These are phyloP conservation scores for Perizoma affinitatum DNA, from an alignment of 2,888 invertebrate species.

Conservation along the genomic window DNA sequence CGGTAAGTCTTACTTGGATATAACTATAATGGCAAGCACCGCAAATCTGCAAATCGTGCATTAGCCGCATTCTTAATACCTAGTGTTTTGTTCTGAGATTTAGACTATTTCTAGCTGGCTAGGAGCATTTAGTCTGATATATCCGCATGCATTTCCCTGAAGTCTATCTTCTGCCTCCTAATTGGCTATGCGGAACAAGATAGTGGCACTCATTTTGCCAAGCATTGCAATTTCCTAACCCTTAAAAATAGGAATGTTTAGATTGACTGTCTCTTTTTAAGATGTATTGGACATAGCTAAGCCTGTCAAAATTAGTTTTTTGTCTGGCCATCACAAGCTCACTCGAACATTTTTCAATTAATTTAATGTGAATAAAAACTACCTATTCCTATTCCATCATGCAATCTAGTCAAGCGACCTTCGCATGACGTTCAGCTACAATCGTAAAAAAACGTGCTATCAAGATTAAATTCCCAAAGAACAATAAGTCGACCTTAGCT, in stretches of 20 bases:
- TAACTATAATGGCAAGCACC: conserved; percentile 5
- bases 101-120: background rate
- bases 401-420: conserved; percentile 29
- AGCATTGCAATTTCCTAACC: too few relatives aligned
- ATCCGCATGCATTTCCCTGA: background rate
- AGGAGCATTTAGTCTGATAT: background rate
- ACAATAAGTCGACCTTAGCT: conserved; percentile 26
- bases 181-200: too few relatives aligned
- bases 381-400: conserved; percentile 1
- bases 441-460: conserved; percentile 30
- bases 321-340: too few relatives aligned
- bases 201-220: too few relatives aligned
- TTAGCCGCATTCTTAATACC: background rate
- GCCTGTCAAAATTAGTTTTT: too few relatives aligned
- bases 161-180: too few relatives aligned
- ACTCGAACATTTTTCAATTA: background rate
- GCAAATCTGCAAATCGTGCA: conserved; percentile 11
- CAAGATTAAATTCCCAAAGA: conserved; percentile 27
- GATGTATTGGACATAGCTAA: too few relatives aligned
- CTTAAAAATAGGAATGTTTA: too few relatives aligned
- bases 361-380: background rate
- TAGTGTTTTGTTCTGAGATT: conserved; percentile 1
- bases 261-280: too few relatives aligned
- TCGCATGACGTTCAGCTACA: conserved; percentile 23
- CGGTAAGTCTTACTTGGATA: conserved; percentile 13